Evolutionary conservation across 2,888 invertebrate species (phyloP), one percentile per base, ranked within the genome.

Genomic region (Phalera bucephala): DNA sequence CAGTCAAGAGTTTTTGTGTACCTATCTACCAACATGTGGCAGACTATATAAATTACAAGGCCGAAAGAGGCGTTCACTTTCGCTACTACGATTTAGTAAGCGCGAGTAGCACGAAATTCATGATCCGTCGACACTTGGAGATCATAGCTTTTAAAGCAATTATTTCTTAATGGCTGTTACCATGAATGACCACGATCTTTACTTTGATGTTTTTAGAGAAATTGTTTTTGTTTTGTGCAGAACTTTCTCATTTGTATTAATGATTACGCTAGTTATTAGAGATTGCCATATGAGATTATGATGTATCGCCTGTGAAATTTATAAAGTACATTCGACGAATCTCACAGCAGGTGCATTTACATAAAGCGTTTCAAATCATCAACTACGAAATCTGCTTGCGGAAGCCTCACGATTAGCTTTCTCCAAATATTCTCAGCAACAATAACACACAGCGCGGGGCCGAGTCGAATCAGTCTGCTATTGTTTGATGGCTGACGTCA

Each of bases 31-130:
- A 43, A 40, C 31, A 45, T 51, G 39, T 51, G 41, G 35, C 37
- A 34, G 42, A 32, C 41, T 30, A 31, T 28, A 34, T 49, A 57
- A 68, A 68, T 70, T 56, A 56, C 81, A 80, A 84, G 83, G 84
- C 72, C 76, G 72, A 54, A 58, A 63, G 55, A 65, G 58, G 68
- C 75, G 63, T 72, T 82, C 74, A 83, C 84, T 83, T 81, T 84
- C 84, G 72, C 76, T 64, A 54, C 53, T 45, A 62, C 66, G 54
- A 67, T 76, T 72, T 66, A 62, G 61, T 55, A 62, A 70, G 67
- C 66, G 59, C 63, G 49, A 52, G 54, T 51, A 40, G 53, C 67
- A 64, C 45, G 53, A 66, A 56, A 64, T 63, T 63, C 53, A 53
- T 49, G 49, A 62, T 48, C 48, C 51, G 51, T 54, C 48, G 42